Evolutionary conservation across 2,113 vertebrate species (phyloP).

Genomic region (Chionomys nivalis): DNA sequence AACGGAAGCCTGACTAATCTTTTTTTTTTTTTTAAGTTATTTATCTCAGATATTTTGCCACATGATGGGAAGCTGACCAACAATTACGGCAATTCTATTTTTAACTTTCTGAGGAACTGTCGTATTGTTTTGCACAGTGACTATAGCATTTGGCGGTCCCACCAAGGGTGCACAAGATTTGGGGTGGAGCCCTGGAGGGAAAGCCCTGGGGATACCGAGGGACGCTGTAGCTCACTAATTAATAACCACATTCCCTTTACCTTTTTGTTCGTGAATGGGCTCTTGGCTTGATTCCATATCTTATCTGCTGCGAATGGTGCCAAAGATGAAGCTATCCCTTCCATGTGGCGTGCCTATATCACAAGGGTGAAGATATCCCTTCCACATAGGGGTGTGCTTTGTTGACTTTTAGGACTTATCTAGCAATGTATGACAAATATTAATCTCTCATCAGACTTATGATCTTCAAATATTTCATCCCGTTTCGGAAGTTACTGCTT

Average conservation of each 20-base stretch:
- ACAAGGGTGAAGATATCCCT: not conserved
- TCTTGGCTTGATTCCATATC: not conserved
- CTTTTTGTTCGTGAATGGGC: not conserved
- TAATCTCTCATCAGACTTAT: not conserved
- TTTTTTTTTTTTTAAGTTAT: not conserved
- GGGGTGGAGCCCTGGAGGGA: not conserved
- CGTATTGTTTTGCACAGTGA: not conserved
- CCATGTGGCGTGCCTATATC: no score
- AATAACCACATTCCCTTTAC: not conserved
- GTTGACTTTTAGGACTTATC: not conserved
- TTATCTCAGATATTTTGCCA: not conserved
- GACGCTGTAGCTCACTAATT: not conserved
- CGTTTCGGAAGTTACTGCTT: not conserved
- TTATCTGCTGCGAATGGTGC: not conserved
- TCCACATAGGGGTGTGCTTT: not conserved
- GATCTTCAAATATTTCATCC: not conserved
- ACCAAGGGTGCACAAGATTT: not conserved
- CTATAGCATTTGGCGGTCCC: not conserved
- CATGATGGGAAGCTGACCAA: not conserved
- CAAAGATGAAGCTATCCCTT: not conserved
- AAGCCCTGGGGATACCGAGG: not conserved
- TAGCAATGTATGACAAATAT: not conserved
- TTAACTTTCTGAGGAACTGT: not conserved
- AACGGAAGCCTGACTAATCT: not conserved
- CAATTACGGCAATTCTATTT: not conserved